Conservation (phyloP, 2,888 invertebrate species). For the Ophion slaviceki region DNA sequence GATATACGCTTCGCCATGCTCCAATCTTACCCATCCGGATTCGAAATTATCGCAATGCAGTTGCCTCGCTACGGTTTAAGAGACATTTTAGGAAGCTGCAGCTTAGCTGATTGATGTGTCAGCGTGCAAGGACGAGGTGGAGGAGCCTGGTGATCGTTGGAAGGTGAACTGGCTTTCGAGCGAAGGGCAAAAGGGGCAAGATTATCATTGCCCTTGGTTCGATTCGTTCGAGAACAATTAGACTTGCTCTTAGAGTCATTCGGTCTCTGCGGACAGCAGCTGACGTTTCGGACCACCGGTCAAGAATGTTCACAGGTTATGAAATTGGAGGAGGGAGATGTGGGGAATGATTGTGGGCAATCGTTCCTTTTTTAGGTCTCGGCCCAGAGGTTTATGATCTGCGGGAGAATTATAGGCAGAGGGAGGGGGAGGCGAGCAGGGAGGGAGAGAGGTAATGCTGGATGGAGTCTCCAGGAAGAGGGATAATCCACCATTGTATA, state of each 20-base stretch:
- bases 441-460: slow-evolving; percentile 15
- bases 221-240: slow-evolving; percentile 51
- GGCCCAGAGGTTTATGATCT: slow-evolving; percentile 60
- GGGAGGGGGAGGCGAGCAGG: slow-evolving; percentile 22
- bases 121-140: background rate
- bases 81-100: background rate
- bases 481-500: slow-evolving; percentile 68
- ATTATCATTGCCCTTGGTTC: slow-evolving; percentile 26
- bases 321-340: slow-evolving; percentile 11
- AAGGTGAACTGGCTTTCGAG: too few relatives aligned
- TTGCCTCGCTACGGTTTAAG: slow-evolving; percentile 1
- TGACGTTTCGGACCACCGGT: slow-evolving; percentile 57
- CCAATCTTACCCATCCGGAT: background rate
- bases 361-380: slow-evolving; percentile 54
- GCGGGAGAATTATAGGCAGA: background rate
- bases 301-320: slow-evolving; percentile 53
- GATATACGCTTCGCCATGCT: background rate
- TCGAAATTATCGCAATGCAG: background rate
- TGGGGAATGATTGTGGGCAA: slow-evolving; percentile 47
- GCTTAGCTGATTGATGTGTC: slow-evolving; percentile 2
- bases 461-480: slow-evolving; percentile 33
- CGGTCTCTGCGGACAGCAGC: slow-evolving; percentile 50
- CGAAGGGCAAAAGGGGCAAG: slow-evolving; percentile 6
- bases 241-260: slow-evolving; percentile 49
- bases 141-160: too few relatives aligned